These are phyloP conservation scores for Clivina fossor DNA, from an alignment of 2,888 invertebrate genomes.

Conservation along the genomic window DNA sequence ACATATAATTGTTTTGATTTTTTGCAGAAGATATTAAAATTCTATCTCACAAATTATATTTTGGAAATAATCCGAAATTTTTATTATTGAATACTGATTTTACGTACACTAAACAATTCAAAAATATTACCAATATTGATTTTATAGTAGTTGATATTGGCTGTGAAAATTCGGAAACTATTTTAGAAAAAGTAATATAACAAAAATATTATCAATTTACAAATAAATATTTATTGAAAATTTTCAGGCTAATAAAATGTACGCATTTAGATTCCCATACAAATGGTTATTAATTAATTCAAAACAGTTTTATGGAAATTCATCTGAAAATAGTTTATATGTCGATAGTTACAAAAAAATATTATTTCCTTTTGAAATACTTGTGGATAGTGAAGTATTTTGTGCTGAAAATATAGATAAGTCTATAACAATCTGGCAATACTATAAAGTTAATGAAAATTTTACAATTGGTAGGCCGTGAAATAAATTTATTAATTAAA, in stretches of 20 bases:
- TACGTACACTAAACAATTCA: slow-evolving; percentile 14
- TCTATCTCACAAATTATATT: slow-evolving; percentile 12
- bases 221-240: background rate
- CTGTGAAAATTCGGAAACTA: slow-evolving; percentile 9
- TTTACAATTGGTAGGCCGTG: slow-evolving; percentile 4
- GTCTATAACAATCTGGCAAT: slow-evolving; percentile 14
- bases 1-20: background rate
- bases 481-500: background rate
- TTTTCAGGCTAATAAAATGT: slow-evolving; percentile 10
- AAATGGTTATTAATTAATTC: slow-evolving; percentile 23
- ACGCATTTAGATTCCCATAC: slow-evolving; percentile 8
- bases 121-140: slow-evolving; percentile 18
- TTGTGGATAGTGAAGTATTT: slow-evolving; percentile 21
- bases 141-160: slow-evolving; percentile 21
- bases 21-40: slow-evolving; percentile 23
- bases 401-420: slow-evolving; percentile 3
- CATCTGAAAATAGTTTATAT: background rate
- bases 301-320: background rate
- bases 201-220: slow-evolving; percentile 1
- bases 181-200: slow-evolving; percentile 19
- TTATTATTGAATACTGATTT: too few species aligned
- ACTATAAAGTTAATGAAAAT: slow-evolving; percentile 16
- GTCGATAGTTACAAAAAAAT: slow-evolving; percentile 1
- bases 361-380: slow-evolving; percentile 5
- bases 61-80: slow-evolving; percentile 8